Evolutionary conservation across 2,797 vertebrate genomes (phyloP).

Genomic region (Molothrus ater): DNA sequence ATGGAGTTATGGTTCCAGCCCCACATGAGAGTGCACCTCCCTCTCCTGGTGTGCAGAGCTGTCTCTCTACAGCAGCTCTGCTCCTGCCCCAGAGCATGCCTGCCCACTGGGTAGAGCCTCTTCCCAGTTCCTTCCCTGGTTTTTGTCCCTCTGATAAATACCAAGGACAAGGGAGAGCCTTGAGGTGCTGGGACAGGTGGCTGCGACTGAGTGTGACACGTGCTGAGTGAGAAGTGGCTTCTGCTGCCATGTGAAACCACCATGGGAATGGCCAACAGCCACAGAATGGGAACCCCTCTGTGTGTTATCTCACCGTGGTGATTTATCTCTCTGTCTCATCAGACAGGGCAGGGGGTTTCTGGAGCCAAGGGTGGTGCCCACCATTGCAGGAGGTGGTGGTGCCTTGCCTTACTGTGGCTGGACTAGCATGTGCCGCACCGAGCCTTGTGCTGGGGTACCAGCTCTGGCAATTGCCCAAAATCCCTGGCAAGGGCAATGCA

Average conservation of each 20-base stretch:
- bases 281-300: fast-evolving
- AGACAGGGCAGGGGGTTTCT: background rate
- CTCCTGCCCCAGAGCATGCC: background rate
- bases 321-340: background rate
- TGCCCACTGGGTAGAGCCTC: background rate
- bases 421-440: fast-evolving
- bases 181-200: fast-evolving
- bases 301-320: fast-evolving
- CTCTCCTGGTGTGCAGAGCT: background rate
- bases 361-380: background rate
- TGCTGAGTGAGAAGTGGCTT: fast-evolving
- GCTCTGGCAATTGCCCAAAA: background rate
- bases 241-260: background rate
- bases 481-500: background rate
- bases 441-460: background rate
- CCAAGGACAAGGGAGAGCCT: background rate
- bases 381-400: fast-evolving
- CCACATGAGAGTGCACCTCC: background rate
- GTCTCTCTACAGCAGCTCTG: background rate
- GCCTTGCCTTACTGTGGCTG: background rate
- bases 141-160: background rate
- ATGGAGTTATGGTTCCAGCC: slow-evolving; percentile 21
- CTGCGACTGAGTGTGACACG: background rate
- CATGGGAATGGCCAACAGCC: background rate
- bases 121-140: no score